Base-by-base conservation (phyloP, 2,888 invertebrate genomes). In the Steinernema scapterisci region DNA sequence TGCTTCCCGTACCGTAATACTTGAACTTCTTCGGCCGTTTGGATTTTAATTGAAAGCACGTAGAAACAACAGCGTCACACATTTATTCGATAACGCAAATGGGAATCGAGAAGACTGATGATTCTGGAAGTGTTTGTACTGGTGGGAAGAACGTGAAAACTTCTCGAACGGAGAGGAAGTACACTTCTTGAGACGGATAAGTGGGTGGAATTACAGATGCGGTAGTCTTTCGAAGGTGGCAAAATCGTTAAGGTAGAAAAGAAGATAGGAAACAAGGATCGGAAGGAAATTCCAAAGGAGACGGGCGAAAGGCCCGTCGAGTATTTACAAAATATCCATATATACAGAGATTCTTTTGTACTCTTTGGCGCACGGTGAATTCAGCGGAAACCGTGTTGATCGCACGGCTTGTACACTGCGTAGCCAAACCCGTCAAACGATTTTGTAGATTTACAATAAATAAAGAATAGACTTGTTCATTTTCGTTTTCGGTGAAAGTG, bases 331-430 rank as follows among this genome's bases (percentile, higher is more conserved):
- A 31, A 31, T 3, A 27, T 27, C 63, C 23, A 31, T 63, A 63
- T 63, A 63, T 63, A 63, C 63, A 63, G 63, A 63, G 63, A 63
- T 63, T 63, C 63, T 63, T 52, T 19, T 23, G 63, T 31, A 63
- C 31, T 63, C 63, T 63, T 63, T 63, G 63, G 63, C 63, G 11
- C 16, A 27, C 25, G 16, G 31, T 27, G 16, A 38, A 63, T 63
- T 16, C 25, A 63, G 23, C 16, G 63, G 63, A 31, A 11, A 31
- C 63, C 63, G 25, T 31, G 31, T 63, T 63, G 27, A 38, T 63
- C 27, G 16, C 38, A 16, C n/a, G 63, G 63, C 63, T 27, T 27
- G 19, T 31, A 19, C 27, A 63, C 27, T 63, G 63, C 63, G 63
- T 63, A 63, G 63, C 63, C 63, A 63, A 27, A 63, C 63, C 63